Conservation (phyloP, 2,888 invertebrate genomes). For the Tachina grossa region DNA sequence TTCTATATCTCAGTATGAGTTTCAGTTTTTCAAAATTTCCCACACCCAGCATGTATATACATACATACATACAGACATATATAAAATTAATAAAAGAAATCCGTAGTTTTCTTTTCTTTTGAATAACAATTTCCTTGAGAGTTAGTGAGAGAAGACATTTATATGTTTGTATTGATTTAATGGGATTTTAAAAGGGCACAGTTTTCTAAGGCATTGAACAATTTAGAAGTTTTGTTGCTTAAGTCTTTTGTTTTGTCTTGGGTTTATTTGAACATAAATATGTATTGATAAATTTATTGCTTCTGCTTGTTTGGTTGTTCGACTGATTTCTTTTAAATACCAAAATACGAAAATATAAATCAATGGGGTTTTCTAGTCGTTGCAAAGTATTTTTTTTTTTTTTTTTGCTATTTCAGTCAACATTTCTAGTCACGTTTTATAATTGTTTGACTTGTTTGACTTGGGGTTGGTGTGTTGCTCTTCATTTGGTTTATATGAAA, state of each 20-base stretch:
- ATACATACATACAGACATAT: too few species aligned
- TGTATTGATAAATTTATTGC: slow-evolving; percentile 8
- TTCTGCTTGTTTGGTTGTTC: background rate
- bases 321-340: slow-evolving; percentile 31
- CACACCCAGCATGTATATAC: slow-evolving; percentile 33
- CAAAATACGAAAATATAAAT: background rate
- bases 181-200: slow-evolving; percentile 13
- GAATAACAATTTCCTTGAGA: background rate
- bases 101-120: slow-evolving; percentile 9
- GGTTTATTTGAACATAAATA: slow-evolving; percentile 4
- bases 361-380: slow-evolving; percentile 3
- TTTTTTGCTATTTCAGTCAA: slow-evolving; percentile 22
- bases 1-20: slow-evolving; percentile 29
- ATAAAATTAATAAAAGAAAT: background rate
- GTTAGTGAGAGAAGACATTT: background rate
- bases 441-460: slow-evolving; percentile 46
- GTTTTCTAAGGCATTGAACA: background rate
- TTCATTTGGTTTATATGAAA: slow-evolving; percentile 21
- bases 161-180: background rate
- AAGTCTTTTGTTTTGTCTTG: slow-evolving; percentile 60
- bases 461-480: slow-evolving; percentile 39
- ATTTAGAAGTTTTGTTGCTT: slow-evolving; percentile 53
- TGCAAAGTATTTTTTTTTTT: slow-evolving; percentile 3
- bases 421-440: slow-evolving; percentile 64
- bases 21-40: slow-evolving; percentile 49